Evolutionary conservation across 2,113 vertebrate species (phyloP), one percentile per base, ranked within the genome.

Genomic region (Neogale vison): DNA sequence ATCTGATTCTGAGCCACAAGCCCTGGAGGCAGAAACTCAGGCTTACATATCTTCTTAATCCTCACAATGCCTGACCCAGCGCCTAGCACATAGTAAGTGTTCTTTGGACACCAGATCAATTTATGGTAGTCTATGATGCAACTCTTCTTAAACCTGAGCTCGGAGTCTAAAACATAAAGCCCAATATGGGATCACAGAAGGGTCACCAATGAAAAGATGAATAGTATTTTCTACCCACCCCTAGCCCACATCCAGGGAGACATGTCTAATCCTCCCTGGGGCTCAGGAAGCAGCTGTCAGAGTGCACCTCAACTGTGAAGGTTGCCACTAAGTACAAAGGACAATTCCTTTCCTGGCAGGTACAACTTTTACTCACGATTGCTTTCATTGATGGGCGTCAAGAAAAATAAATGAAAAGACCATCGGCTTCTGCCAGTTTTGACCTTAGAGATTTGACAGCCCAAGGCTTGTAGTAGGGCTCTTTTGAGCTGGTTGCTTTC

Each of bases 331-430:
- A 98, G 98, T 97, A 97, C 97, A 97, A 97, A 96, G 97, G 96
- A 97, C 98, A 98, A 23, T 98, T 98, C 97, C 93, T 90, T 98
- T 98, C 97, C 95, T 98, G 98, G 89, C 95, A 94, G 97, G 92
- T 97, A 97, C 96, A 98, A 67, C 97, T 99, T 97, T 98, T 97
- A 97, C 97, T 98, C 1, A 26, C 88, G 10, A 98, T 98, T 97
- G 96, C 98, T 98, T 98, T 98, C 93, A 93, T 61, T 98, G 98
- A 97, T 94, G 97, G 89, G 95, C 80, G 63, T 97, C 98, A 98
- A 97, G 97, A 97, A 98, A 98, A 98, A 98, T 98, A 98, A 97
- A 97, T 96, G 97, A 97, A 98, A 97, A 98, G 95, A 95, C 95
- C 85, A 65, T 96, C 84, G 39, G 94, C 76, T 88, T 96, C 98